phyloP scores from a whole-genome alignment of 2,888 invertebrate species.

The Sinodicranocentrus sp. region DNA sequence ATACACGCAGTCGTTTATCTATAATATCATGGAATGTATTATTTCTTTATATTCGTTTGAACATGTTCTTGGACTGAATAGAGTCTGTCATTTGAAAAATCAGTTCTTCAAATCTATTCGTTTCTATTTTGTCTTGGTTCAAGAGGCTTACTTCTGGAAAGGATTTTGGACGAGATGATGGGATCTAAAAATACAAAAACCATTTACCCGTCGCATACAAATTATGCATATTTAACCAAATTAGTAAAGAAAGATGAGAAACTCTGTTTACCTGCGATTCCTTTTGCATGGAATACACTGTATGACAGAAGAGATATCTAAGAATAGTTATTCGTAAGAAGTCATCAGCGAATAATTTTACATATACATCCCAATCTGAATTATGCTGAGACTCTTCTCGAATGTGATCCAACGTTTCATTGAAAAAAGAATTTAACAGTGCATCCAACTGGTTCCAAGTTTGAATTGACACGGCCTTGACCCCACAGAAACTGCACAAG shows the following conservation, averaged over 20 bases:
- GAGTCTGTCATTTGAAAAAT: conserved; percentile 67
- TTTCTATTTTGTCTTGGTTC: conserved; percentile 62
- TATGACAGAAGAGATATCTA: conserved; percentile 96
- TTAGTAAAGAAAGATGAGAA: no score
- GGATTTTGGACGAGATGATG: conserved; percentile 64
- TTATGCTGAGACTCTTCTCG: conserved; percentile 54
- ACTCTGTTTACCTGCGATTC: conserved; percentile 83
- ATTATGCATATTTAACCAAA: no score
- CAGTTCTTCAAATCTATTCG: conserved; percentile 64
- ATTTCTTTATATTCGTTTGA: conserved; percentile 53
- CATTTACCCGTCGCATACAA: no score
- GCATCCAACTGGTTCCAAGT: conserved; percentile 52
- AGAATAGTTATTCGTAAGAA: conserved; percentile 92
- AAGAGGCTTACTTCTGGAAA: conserved; percentile 67
- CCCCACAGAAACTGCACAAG: conserved; percentile 93
- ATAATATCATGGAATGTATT: conserved; percentile 30
- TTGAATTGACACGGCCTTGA: conserved; percentile 82
- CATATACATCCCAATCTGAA: conserved; percentile 77
- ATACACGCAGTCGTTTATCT: conserved; percentile 6
- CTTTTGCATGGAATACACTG: conserved; percentile 92
- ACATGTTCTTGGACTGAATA: conserved; percentile 67
- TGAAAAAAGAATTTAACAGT: conserved; percentile 50
- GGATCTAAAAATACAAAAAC: conserved; percentile 15
- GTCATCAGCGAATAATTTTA: conserved; percentile 96
- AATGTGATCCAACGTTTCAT: conserved; percentile 50